A percentile compares a stretch with the other conserved stretches of the same genome.
These are phyloP conservation scores for Taphrorychus bicolor DNA, from an alignment of 2,888 invertebrate species.

Conservation along the genomic window DNA sequence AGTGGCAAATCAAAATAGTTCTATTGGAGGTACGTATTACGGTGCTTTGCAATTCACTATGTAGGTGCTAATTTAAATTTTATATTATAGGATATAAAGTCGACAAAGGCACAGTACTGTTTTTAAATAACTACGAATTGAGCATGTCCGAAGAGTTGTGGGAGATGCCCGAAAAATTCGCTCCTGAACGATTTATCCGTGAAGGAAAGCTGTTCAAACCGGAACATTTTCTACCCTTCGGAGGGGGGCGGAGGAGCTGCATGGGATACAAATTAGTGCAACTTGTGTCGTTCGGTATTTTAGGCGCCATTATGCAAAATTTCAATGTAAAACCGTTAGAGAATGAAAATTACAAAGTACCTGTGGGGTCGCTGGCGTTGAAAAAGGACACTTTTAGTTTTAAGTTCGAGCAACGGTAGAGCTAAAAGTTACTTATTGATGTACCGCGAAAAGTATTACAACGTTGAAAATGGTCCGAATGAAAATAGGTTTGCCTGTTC, in stretches of 20 bases:
- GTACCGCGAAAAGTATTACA: background rate
- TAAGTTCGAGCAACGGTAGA: constrained; percentile 55
- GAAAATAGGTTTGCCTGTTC: too few relatives aligned
- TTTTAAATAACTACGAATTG: constrained; percentile 72
- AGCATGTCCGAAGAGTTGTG: constrained; percentile 70
- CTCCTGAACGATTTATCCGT: constrained; percentile 68
- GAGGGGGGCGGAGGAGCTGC: constrained; percentile 70
- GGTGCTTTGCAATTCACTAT: too few relatives aligned
- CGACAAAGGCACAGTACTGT: constrained; percentile 68
- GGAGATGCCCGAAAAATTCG: constrained; percentile 66
- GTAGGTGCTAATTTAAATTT: background rate
- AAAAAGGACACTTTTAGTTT: constrained; percentile 63
- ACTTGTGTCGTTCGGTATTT: constrained; percentile 64
- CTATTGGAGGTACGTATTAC: constrained; percentile 68
- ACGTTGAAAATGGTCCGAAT: background rate
- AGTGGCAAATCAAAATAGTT: constrained; percentile 68
- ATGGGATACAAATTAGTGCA: constrained; percentile 74
- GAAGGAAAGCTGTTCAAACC: constrained; percentile 66
- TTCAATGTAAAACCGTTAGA: constrained; percentile 62
- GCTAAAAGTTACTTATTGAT: background rate
- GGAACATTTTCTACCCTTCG: constrained; percentile 71
- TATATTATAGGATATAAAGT: constrained; percentile 64
- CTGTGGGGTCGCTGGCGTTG: constrained; percentile 65
- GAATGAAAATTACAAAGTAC: constrained; percentile 62
- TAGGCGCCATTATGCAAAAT: constrained; percentile 65